phyloP scores from a whole-genome alignment of 2,888 invertebrate genomes.

The Lobophora halterata region DNA sequence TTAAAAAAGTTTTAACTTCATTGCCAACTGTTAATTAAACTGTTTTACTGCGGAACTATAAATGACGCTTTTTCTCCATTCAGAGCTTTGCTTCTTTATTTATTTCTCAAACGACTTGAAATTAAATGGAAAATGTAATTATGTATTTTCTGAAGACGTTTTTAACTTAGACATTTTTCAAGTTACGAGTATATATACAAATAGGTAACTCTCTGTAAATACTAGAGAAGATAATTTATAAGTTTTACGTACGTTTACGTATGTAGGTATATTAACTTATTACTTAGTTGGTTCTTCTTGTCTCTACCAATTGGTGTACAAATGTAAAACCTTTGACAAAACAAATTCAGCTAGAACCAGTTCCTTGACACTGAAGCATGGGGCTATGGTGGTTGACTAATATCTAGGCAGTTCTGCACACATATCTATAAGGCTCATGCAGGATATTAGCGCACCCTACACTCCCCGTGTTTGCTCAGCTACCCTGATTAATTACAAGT shows the following conservation, averaged over 20 bases:
- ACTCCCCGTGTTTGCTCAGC: slow-evolving; percentile 41
- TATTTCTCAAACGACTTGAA: slow-evolving; percentile 20
- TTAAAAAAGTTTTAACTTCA: slow-evolving; percentile 51
- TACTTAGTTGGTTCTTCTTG: no score
- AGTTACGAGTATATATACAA: no score
- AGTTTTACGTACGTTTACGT: no score
- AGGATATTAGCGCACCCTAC: no score
- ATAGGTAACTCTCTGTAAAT: no score
- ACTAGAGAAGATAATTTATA: no score
- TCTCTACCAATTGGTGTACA: no score
- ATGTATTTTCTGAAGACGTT: neutral
- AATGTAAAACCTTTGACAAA: no score
- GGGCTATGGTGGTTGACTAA: slow-evolving; percentile 16
- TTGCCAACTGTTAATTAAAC: slow-evolving; percentile 45
- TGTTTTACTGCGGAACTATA: slow-evolving; percentile 31
- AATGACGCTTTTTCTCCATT: slow-evolving; percentile 20
- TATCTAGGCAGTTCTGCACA: slow-evolving; percentile 20
- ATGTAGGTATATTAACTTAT: no score
- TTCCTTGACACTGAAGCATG: no score
- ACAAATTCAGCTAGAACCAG: no score
- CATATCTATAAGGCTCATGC: slow-evolving; percentile 47
- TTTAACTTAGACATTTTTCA: no score
- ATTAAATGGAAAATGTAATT: slow-evolving; percentile 20
- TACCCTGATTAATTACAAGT: slow-evolving; percentile 68
- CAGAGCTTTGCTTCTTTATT: slow-evolving; percentile 22